Base-by-base conservation (phyloP, 2,888 invertebrate genomes). In the Podotricha telesiphe region DNA sequence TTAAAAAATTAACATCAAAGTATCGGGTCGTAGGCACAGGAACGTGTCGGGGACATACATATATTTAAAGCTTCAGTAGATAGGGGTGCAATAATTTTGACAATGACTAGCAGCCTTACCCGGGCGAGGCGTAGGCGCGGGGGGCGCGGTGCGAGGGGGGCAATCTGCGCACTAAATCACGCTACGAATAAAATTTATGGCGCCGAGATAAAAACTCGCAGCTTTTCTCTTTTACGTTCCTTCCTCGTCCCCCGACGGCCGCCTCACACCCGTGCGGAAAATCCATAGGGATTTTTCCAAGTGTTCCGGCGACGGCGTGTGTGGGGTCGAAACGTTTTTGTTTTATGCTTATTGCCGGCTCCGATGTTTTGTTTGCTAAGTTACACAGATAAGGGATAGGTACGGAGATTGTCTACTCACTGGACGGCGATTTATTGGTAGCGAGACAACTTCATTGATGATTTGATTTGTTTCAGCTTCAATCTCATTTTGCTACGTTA, bases 171-270 rank as follows among this genome's bases (percentile, higher is more conserved):
- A 93, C 93, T 93, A 93, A 93, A 93, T 93, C 93, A 93, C 93
- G 93, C 91, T 93, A 90, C 93, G 93, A 93, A 93, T 93, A 93
- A 93, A 93, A 93, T 93, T 93, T 93, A 93, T 93, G 93, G 93
- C 90, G 91, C 91, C 93, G 93, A 93, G 93, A 93, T 93, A 93
- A 93, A 93, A 93, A 93, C 93, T 93, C 93, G 93, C 93, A 93
- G 93, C 93, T 93, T 93, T 93, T 93, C 93, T 93, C 93, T 93
- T 93, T 93, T 93, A 93, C 92, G 92, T 92, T 91, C 91, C 89
- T 91, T 90, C 87, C 86, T 88, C 82, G 80, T 76, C 76, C 79
- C 84, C 83, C 84, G 82, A 85, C 86, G 82, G 85, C 83, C 84
- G 88, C 76, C 83, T 82, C 86, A 65, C 76, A 68, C 88, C 85